Evolutionary conservation across 2,797 vertebrate genomes (phyloP).

Genomic region (Loriculus beryllinus): DNA sequence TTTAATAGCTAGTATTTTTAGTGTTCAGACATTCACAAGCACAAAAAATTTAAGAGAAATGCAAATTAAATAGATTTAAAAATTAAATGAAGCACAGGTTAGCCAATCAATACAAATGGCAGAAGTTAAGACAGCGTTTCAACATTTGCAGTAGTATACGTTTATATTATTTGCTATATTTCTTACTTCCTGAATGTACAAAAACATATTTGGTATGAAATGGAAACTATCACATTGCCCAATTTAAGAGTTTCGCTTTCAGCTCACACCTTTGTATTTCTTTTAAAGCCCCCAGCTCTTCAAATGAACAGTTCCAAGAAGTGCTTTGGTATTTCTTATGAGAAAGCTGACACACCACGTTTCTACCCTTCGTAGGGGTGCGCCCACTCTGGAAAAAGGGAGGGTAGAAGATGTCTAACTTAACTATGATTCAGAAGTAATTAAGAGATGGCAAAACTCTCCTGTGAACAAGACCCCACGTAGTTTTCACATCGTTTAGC

Average conservation of each 20-base stretch:
- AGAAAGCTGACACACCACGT: neutral
- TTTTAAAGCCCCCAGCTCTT: neutral
- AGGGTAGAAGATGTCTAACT: neutral
- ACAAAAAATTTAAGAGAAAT: neutral
- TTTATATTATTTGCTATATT: neutral
- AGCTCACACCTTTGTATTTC: neutral
- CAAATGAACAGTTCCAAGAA: neutral
- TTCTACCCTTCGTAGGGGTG: neutral
- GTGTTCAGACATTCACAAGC: neutral
- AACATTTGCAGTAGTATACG: neutral
- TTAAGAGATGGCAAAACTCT: neutral
- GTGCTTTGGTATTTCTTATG: neutral
- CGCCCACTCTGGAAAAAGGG: neutral
- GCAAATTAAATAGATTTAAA: neutral
- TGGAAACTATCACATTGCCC: neutral
- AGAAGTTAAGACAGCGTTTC: neutral
- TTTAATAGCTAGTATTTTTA: neutral
- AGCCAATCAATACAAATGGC: neutral
- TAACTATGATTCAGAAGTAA: neutral
- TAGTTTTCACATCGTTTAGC: neutral
- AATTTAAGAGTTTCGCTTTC: neutral
- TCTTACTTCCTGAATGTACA: neutral
- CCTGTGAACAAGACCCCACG: neutral
- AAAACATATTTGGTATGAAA: neutral
- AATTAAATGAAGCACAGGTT: neutral